Evolutionary conservation across 2,113 vertebrate species (phyloP), one percentile per base, ranked within the genome.

Genomic region (Sceloporus tristichus): DNA sequence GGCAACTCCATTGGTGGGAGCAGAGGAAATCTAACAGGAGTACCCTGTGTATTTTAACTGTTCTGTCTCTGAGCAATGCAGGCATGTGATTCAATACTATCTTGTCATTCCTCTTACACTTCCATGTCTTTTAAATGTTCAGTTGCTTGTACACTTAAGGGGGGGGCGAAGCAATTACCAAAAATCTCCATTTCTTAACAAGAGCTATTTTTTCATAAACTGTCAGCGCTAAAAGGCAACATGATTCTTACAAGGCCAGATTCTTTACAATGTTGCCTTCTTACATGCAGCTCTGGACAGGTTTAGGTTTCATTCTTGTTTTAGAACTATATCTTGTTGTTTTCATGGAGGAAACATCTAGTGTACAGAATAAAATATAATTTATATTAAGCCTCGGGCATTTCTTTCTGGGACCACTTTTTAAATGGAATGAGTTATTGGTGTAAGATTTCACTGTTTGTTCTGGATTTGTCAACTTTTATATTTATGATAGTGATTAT

Each of bases 121-220:
- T 86, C 62, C 62, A 38, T n/a, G 76, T 85, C 54, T 85, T 76
- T 85, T n/a, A 66, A 77, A 29, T 65, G 48, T 86, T 79, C 65
- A 48, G 21, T 85, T 85, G 21, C 29, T 76, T 85, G 75, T 76
- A 40, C 29, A 54, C n/a, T 48, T 25, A 83, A 48, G 59, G 59
- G 13, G 78, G 27, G 42, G 5, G 48, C 5, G 48, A 6, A 42
- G 38, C 23, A 54, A 10, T 21, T 59, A 80, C 14, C 19, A 16
- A 56, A 40, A 85, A 76, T 76, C 70, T 84, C 53, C 70, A 84
- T n/a, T 59, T 59, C 54, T 56, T 76, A 27, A 75, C 38, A 59
- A n/a, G 29, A n/a, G n/a, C 13, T 40, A 42, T 42, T 48, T 48
- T 65, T 18, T 85, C 59, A 3, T 62, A 75, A 85, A 11, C 11